Evolutionary conservation across 37 sponge, comb jelly and placozoan genomes (phyloP), one percentile per base, ranked within the genome.

Genomic region (Eunapius fragilis): DNA sequence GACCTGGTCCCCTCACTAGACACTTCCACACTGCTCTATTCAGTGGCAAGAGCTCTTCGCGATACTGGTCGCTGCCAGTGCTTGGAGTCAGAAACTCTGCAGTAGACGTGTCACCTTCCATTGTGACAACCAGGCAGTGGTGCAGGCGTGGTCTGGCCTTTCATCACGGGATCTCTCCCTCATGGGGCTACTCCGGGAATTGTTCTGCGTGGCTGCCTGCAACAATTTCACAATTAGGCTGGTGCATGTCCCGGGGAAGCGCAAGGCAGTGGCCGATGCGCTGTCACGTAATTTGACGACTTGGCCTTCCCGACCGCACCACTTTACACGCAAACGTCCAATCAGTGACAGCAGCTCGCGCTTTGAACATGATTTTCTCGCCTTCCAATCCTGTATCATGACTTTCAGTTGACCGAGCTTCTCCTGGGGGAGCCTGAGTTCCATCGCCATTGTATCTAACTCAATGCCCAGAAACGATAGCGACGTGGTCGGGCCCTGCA

Each of bases 121-220:
- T 23, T 85, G 86, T 25, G 86, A 85, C 70, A 85, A 85, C 45
- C n/a, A 19, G 23, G 79, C 78, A 26, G 86, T 85, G 25, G 86
- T 85, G 68, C 19, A 22, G 22, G 68, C 68, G 2, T 68, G 69
- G 71, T 17, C 27, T 22, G 12, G 26, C 67, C 71, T 50, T 24
- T 33, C 86, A 0, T 77, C 31, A 14, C 2, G 68, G 17, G 49
- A 12, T 12, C 45, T 30, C 32, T 17, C 28, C 28, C 28, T 77
- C 13, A 85, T 76, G 86, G 37, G 13, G 23, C 70, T 85, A 13
- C 70, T 85, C 11, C 86, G 78, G 22, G 17, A 25, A n/a, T 68
- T 85, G 14, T 69, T 49, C 34, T 77, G 37, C 25, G 26, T 37
- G n/a, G 79, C 78, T 25, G 78, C 86, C 32, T 3, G 38, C 17